Evolutionary conservation across 2,113 vertebrate species (phyloP), one percentile per base, ranked within the genome.

Genomic region (crab-eating macaque (Macaca fascicularis)): DNA sequence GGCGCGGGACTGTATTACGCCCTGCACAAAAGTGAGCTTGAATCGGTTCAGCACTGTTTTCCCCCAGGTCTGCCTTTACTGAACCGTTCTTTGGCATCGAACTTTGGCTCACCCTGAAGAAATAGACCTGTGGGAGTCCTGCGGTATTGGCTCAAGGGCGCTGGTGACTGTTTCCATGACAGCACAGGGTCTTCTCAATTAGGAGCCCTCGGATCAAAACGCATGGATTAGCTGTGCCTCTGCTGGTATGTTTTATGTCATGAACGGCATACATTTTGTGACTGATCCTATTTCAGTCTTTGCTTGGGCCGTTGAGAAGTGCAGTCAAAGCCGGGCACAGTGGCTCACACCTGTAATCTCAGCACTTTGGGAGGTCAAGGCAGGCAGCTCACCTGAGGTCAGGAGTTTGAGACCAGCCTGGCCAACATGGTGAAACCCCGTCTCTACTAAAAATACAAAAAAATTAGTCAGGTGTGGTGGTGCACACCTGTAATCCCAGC

Each of bases 81-180:
- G 20, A 10, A 7, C 19, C 38, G 19, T 14, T 78, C 2, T 1
- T 14, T 1, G 30, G 86, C 59, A 48, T 5, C 0, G 0, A 25
- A 10, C 50, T 69, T 55, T 10, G 55, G 93, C 75, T 86, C 19
- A 19, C 3, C 75, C 30, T 35, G 8, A 85, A 76, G 82, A 91
- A 89, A n/a, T 0, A 55, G 84, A 32, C 88, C 83, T 20, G 0
- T 1, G 17, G 40, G 9, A 23, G 32, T 35, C n/a, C 45, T 43
- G 8, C 1, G 4, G 0, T 20, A 32, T 5, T 70, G 40, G 61
- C 72, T 67, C 5, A 2, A 55, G 69, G n/a, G 14, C 8, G 2
- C 10, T 38, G 2, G 57, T 75, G 75, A 72, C 43, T 64, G 3
- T 67, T 76, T 50, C 67, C 27, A 4, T 23, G 27, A 74, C 6